Conservation (phyloP, 2,888 invertebrate genomes). For the Stenodera caucasica region DNA sequence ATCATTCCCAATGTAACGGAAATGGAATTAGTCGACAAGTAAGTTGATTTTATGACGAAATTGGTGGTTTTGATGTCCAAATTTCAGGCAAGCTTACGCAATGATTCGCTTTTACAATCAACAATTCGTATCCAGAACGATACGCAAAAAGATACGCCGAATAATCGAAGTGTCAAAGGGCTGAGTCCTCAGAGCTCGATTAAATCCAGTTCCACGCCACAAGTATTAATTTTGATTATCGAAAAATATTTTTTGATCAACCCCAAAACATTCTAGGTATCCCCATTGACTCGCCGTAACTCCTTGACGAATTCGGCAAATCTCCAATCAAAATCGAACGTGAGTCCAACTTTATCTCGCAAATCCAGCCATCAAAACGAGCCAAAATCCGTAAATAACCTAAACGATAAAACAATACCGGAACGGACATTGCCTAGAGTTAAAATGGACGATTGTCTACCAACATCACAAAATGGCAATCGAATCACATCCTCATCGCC, state of each 20-base stretch:
- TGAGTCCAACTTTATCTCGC: slow-evolving; percentile 43
- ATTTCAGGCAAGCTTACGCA: slow-evolving; percentile 56
- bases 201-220: slow-evolving; percentile 56
- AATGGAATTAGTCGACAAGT: slow-evolving; percentile 54
- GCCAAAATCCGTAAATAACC: slow-evolving; percentile 55
- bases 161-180: slow-evolving; percentile 62
- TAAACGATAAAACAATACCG: slow-evolving; percentile 52
- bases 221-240: slow-evolving; percentile 43
- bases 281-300: slow-evolving; percentile 59
- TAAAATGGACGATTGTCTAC: slow-evolving; percentile 45
- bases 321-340: slow-evolving; percentile 30
- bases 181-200: slow-evolving; percentile 75
- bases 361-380: slow-evolving; percentile 44
- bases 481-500: slow-evolving; percentile 26
- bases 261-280: slow-evolving; percentile 39
- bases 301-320: slow-evolving; percentile 50
- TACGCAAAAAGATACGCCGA: slow-evolving; percentile 71
- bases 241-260: slow-evolving; percentile 2
- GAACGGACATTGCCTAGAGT: slow-evolving; percentile 48
- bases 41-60: slow-evolving; percentile 33
- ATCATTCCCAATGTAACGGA: slow-evolving; percentile 75
- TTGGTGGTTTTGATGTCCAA: background rate
- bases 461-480: slow-evolving; percentile 24
- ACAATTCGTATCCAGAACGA: slow-evolving; percentile 74
- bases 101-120: slow-evolving; percentile 64